Evolutionary conservation across 1,140 invertebrate species (phyloP), one percentile per base, ranked within the genome.

Genomic region (Nixonia krombeini): DNA sequence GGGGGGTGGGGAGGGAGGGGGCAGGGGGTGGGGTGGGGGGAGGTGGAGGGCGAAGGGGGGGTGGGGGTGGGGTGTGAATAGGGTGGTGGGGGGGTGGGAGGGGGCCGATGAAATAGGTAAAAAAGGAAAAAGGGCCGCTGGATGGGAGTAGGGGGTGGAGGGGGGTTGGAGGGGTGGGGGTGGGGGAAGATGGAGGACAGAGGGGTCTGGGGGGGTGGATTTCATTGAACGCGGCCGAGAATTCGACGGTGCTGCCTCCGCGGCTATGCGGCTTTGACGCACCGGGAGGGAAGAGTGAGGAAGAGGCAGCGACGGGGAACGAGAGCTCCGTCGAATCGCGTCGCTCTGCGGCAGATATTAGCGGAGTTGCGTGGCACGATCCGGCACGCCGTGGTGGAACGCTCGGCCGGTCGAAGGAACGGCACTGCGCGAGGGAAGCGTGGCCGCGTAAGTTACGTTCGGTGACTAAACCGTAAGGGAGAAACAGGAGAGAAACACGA

Each of bases 191-290:
- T 15, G 16, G 9, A 13, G 21, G 8, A n/a, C n/a, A n/a, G 26
- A 38, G 17, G 21, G 41, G 17, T 15, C 37, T n/a, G 23, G 51
- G 44, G 42, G 50, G 58, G 51, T 38, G 45, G 51, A 72, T 77
- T 74, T 76, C 76, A 81, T 81, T 73, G 80, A 82, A 82, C 73
- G 70, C 46, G 33, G 64, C 52, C 64, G 67, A 70, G 77, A 81
- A 81, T 72, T 76, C 69, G 66, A 73, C 68, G 66, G 79, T 80
- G 79, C 77, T 80, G 79, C 79, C 70, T 28, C 72, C 40, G 66
- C 49, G 64, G 53, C 68, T 76, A 72, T 74, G 75, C 76, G 71
- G 65, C 66, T 72, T 71, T 72, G 68, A 46, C 63, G 67, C 70
- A 64, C 56, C 57, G 64, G 45, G 55, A 59, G 57, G 53, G 70